Evolutionary conservation across 1,140 invertebrate genomes (phyloP).

Genomic region (Acromyrmex heyeri): DNA sequence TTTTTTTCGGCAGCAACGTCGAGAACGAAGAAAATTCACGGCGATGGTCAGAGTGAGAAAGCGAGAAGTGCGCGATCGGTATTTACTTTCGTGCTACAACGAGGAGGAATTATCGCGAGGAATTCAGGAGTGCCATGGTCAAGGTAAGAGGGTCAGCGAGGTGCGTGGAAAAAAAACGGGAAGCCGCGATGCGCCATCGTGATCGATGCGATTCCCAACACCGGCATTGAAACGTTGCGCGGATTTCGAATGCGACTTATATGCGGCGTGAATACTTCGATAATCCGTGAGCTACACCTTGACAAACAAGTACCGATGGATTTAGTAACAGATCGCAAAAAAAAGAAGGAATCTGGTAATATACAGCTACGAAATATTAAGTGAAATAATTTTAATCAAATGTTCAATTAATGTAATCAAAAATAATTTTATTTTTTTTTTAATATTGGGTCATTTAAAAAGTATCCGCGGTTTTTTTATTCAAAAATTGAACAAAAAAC

Average conservation of each 20-base stretch:
- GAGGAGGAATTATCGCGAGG: slow-evolving; percentile 61
- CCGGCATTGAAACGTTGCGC: not conserved
- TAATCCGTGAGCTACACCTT: not conserved
- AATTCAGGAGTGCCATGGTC: slow-evolving; percentile 70
- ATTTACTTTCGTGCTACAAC: slow-evolving; percentile 24
- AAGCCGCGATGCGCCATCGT: not conserved
- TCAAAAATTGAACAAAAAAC: too few species aligned
- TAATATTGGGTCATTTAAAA: too few species aligned
- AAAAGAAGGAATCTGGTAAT: too few species aligned
- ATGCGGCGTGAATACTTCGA: not conserved
- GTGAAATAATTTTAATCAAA: too few species aligned
- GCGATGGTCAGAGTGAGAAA: not conserved
- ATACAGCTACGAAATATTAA: too few species aligned
- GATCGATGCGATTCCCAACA: slow-evolving; percentile 42
- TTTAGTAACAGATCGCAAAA: not conserved
- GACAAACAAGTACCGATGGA: not conserved
- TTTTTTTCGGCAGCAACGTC: not conserved
- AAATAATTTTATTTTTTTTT: too few species aligned
- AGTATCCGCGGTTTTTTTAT: too few species aligned
- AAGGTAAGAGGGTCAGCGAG: slow-evolving; percentile 73
- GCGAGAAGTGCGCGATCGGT: not conserved
- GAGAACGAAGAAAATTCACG: slow-evolving; percentile 42
- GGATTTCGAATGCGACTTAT: slow-evolving; percentile 25
- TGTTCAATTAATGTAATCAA: too few species aligned
- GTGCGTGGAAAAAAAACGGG: slow-evolving; percentile 65